Conservation (phyloP, 2,797 vertebrate genomes). For the Pempheris klunzingeri region DNA sequence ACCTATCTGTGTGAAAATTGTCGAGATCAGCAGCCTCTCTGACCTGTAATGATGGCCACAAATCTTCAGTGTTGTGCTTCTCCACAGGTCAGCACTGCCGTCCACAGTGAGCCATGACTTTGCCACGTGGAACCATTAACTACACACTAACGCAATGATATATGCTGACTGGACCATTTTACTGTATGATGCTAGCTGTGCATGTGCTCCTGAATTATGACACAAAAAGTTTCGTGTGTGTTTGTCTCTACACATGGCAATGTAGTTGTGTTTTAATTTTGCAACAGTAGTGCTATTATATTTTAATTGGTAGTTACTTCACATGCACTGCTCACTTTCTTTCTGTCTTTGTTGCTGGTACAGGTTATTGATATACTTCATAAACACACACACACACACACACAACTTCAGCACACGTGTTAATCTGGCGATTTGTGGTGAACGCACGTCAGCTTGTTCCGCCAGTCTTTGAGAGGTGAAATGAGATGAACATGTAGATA, state of each 20-base stretch:
- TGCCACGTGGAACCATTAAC: conserved; percentile 39
- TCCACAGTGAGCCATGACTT: conserved; percentile 54
- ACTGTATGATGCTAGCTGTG: not conserved
- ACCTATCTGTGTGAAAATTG: conserved; percentile 15
- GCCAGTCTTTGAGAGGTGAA: conserved; percentile 29
- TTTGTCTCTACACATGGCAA: conserved; percentile 5
- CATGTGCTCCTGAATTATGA: conserved; percentile 15
- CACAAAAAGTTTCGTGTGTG: conserved; percentile 12
- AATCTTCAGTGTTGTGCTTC: conserved; percentile 42
- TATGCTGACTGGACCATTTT: conserved; percentile 45
- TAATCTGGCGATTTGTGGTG: conserved; percentile 15
- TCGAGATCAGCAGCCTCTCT: conserved; percentile 56
- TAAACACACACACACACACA: too few species aligned
- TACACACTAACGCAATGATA: conserved; percentile 31
- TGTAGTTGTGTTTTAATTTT: not conserved
- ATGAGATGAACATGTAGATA: conserved; percentile 43
- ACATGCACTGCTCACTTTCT: not conserved
- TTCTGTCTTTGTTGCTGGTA: not conserved
- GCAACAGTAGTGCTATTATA: too few species aligned
- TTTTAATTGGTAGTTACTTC: not conserved
- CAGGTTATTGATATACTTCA: not conserved
- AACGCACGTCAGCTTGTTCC: conserved; percentile 23
- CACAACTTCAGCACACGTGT: too few species aligned
- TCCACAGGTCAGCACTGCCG: conserved; percentile 49
- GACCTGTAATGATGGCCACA: conserved; percentile 43